phyloP scores from a whole-genome alignment of 2,113 vertebrate genomes.

The Elaphurus davidianus region DNA sequence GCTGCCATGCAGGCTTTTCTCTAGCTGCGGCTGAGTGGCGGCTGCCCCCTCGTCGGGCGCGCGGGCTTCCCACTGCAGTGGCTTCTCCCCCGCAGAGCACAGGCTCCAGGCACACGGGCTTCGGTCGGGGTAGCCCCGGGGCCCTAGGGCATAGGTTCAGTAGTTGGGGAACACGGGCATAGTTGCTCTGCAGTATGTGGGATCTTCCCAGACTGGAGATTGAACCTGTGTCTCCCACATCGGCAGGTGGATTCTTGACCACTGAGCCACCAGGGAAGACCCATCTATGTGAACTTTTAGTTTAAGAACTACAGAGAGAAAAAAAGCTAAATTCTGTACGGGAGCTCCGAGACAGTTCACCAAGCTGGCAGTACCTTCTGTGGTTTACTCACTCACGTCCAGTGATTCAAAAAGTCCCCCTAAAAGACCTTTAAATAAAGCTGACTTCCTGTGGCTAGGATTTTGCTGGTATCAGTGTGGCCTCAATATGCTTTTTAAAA shows the following conservation, averaged over 20 bases:
- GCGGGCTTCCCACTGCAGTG: not conserved
- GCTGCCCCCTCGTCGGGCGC: not conserved
- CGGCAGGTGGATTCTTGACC: not conserved
- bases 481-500: not conserved
- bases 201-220: not conserved
- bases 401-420: not conserved
- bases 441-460: not conserved
- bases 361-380: not conserved
- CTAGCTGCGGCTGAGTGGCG: not conserved
- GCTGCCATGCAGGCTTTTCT: not conserved
- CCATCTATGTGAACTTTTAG: not conserved
- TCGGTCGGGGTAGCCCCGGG: accelerated
- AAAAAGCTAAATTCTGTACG: not conserved
- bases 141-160: not conserved
- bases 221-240: not conserved
- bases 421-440: not conserved
- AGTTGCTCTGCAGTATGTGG: not conserved
- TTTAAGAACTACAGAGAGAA: not conserved
- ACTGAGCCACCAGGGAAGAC: not conserved
- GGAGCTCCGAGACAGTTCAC: not conserved
- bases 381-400: not conserved
- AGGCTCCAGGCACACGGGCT: not conserved
- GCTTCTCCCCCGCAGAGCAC: not conserved
- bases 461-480: not conserved
- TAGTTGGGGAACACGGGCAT: not conserved